Evolutionary conservation across 2,113 vertebrate species (phyloP).

Genomic region (Oreocharis arfaki): DNA sequence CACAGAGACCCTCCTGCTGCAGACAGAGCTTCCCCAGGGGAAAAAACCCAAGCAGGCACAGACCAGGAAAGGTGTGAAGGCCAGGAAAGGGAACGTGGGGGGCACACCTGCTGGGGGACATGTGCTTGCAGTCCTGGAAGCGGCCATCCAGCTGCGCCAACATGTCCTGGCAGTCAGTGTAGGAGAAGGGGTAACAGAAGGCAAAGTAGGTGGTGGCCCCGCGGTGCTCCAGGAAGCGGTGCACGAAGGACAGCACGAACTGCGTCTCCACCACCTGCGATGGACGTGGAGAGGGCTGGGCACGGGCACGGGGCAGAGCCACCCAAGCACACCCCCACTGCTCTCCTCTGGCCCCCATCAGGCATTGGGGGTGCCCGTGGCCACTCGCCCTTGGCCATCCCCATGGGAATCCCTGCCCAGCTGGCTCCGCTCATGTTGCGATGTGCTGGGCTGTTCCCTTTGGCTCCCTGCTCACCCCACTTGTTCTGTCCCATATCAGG

Average conservation of each 20-base stretch:
- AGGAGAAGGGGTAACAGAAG: conserved; percentile 97
- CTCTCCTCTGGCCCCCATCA: neutral
- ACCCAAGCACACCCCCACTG: neutral
- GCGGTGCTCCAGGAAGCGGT: conserved; percentile 86
- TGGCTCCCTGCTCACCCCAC: neutral
- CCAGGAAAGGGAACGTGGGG: neutral
- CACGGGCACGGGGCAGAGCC: neutral
- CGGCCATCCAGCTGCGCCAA: conserved; percentile 83
- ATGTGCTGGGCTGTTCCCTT: neutral
- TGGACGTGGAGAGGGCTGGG: neutral
- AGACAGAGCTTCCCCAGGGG: neutral
- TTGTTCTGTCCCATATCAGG: fast-evolving
- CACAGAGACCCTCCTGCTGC: neutral
- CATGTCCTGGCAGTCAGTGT: conserved; percentile 92
- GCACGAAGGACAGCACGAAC: conserved; percentile 91
- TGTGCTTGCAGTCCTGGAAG: conserved; percentile 73
- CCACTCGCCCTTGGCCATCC: too few species aligned
- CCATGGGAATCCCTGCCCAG: neutral
- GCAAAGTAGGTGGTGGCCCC: conserved; percentile 92
- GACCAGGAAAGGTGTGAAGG: neutral
- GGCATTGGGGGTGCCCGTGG: fast-evolving
- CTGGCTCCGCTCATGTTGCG: fast-evolving
- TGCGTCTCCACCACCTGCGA: conserved; percentile 87
- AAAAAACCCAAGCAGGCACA: neutral
- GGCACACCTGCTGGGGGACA: conserved; percentile 81